Base-by-base conservation (phyloP, 2,797 vertebrate species). In the Morelia viridis region DNA sequence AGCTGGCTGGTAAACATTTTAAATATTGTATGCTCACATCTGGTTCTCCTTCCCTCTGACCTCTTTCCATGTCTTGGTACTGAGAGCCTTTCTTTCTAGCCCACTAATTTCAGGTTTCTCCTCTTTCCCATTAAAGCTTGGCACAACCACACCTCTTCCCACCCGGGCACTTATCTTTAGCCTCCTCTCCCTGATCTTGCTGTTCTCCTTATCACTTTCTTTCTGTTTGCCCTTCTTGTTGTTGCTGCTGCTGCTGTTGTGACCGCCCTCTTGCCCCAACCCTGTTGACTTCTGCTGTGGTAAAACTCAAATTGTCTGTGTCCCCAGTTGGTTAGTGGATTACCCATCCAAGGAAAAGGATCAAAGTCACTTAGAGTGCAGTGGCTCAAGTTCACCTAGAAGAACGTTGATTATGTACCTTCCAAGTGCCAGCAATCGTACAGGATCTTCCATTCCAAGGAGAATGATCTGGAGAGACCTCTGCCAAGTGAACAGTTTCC, bases 131-230 rank as follows among this genome's bases (percentile, higher is more conserved):
- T 93, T 94, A 93, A 35, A 95, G 60, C 93, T 95, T 94, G 95
- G 93, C 96, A 96, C 83, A 94, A 61, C 96, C 96, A 92, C 96
- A 95, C 94, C 95, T 94, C 94, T 95, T 96, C 95, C 94, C 86
- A 95, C 95, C 94, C 93, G 91, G 3, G 88, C 3, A 62, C 90
- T 96, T 96, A 95, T 96, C 96, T 95, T 84, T 91, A 85, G 80
- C 89, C 89, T 93, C 96, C 93, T 95, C 96, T 96, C 93, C 95
- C 95, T 95, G 93, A 94, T 94, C 95, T 95, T 91, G 92, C 95
- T 93, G 92, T 94, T 95, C 93, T 95, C 93, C 94, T 96, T 96
- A 96, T 96, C 94, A 94, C 91, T 95, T 89, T 97, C 97, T 97
- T 97, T 97, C 95, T 46, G 71, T 22, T 0, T 0, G 41, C 46